Percentiles rank a stretch among this genome's conserved stretches.
Evolutionary conservation across 2,113 vertebrate species (phyloP).

Genomic region (Strix aluco): DNA sequence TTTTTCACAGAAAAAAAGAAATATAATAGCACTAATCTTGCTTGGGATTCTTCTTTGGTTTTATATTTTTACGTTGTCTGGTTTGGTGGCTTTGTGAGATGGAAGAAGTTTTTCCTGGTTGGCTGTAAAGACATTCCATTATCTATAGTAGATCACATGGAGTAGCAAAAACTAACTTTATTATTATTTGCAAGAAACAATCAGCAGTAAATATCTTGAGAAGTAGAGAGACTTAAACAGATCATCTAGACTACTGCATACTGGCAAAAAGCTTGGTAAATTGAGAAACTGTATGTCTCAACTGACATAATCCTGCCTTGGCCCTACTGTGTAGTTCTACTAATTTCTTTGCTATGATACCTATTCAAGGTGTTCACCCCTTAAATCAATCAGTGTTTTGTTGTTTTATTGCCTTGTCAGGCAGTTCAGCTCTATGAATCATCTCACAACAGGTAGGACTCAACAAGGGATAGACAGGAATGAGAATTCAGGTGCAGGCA

Average conservation of each 20-base stretch:
- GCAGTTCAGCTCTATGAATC: neutral
- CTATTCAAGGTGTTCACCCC: neutral
- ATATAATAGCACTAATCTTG: neutral
- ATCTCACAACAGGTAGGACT: neutral
- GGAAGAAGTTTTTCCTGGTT: neutral
- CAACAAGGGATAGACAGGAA: neutral
- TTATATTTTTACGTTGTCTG: neutral
- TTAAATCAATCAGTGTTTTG: neutral
- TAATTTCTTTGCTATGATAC: neutral
- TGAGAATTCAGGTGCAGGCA: neutral
- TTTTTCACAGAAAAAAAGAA: neutral
- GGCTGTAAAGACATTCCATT: neutral
- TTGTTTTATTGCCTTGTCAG: neutral
- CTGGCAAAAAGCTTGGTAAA: neutral
- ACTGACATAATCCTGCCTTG: neutral
- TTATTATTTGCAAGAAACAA: neutral
- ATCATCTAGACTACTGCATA: neutral
- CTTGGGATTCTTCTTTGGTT: neutral
- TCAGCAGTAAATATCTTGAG: neutral
- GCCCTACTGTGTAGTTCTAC: neutral
- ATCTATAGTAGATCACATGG: neutral
- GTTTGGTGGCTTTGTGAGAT: neutral
- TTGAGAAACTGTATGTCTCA: neutral
- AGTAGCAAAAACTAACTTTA: neutral
- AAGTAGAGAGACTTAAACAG: neutral